Base-by-base conservation (phyloP, 2,113 vertebrate genomes). In the Cinclus mexicanus region DNA sequence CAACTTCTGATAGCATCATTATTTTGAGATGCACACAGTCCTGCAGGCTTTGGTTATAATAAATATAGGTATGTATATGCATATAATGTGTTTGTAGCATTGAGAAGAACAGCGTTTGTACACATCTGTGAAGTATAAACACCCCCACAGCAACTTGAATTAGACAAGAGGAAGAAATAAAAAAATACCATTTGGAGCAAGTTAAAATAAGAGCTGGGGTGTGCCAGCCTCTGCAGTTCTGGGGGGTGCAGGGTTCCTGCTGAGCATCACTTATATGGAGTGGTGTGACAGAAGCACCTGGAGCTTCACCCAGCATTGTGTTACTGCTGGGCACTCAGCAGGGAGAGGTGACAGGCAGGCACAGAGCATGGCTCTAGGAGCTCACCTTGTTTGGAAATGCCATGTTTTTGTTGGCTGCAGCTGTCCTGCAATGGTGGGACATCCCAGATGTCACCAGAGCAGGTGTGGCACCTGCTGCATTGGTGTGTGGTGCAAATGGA, bases 201-300 rank as follows among this genome's bases (percentile, higher is more conserved):
- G 22, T 82, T 85, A 33, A 80, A 89, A 25, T 67, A 31, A 23
- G 23, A 47, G 28, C 49, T 3, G 23, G 26, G 67, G 25, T 35
- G n/a, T 49, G 41, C 9, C n/a, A 49, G 35, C 35, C 41, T 74
- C 64, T 87, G 52, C 7, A 3, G 26, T 74, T 87, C 23, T 4
- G 1, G n/a, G 52, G 56, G 14, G 7, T 31, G 35, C 72, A 39
- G 33, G 0, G 0, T 31, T 59, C 47, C 64, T 1, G 1, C 52
- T n/a, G 42, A 41, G 72, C 63, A 47, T 53, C 2, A 0, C 59
- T 41, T 46, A 14, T 6, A 8, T 33, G n/a, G 14, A 49, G 31
- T 35, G 31, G 12, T 6, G 4, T 23, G 25, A 29, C 65, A 90
- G 39, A 47, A 23, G 2, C 10, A 1, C 23, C 10, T n/a, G 50